Percentiles rank a stretch among this genome's conserved stretches.
phyloP scores from a whole-genome alignment of 2,888 invertebrate species.

The Orthonychiurus folsomi region DNA sequence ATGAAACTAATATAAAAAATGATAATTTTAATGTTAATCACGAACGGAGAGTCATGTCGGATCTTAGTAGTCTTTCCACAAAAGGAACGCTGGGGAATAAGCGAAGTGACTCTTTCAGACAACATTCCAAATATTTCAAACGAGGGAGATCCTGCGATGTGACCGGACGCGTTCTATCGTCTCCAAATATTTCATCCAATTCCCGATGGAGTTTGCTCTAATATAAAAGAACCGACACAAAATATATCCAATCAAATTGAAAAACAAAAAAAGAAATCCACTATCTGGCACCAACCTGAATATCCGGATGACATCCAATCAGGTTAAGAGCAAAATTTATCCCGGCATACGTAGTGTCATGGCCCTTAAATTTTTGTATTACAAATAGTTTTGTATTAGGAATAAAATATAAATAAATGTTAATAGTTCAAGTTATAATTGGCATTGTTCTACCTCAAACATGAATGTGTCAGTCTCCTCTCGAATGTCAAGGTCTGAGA shows the following conservation, averaged over 20 bases:
- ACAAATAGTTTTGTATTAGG: too few relatives aligned
- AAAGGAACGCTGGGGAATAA: constrained; percentile 45
- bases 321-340: background rate
- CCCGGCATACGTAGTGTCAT: background rate
- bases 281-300: background rate
- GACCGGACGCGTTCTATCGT: constrained; percentile 43
- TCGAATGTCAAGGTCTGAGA: background rate
- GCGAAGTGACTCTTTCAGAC: constrained; percentile 45
- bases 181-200: constrained; percentile 46
- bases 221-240: too few relatives aligned
- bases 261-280: too few relatives aligned
- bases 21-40: too few relatives aligned
- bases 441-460: background rate
- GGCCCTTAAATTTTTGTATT: too few relatives aligned
- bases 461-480: background rate
- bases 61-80: constrained; percentile 42
- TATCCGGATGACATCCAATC: background rate
- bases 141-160: constrained; percentile 45
- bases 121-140: constrained; percentile 44
- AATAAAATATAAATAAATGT: background rate
- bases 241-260: too few relatives aligned
- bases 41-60: too few relatives aligned
- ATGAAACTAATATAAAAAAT: constrained; percentile 39
- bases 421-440: background rate
- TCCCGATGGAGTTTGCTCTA: constrained; percentile 46